Percentiles rank a stretch among this genome's conserved stretches.
Evolutionary conservation across 2,113 vertebrate species (phyloP).

Genomic region (Xyrauchen texanus): DNA sequence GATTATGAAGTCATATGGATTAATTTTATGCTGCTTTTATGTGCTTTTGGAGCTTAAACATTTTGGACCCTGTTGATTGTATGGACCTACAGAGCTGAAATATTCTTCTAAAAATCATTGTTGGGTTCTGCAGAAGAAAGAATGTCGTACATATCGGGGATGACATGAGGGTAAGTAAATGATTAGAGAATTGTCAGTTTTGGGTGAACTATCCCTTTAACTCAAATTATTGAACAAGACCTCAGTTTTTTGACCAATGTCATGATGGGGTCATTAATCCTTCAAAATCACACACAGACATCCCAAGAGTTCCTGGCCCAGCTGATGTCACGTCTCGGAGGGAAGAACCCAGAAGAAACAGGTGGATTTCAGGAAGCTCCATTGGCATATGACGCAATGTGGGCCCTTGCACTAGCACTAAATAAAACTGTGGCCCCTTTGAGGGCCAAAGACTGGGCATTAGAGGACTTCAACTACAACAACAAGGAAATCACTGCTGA

Average conservation of each 20-base stretch:
- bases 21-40: too few species aligned
- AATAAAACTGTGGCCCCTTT: constrained; percentile 90
- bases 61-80: too few species aligned
- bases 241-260: not conserved
- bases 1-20: too few species aligned
- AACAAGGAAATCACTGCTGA: constrained; percentile 91
- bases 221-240: not conserved
- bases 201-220: too few species aligned
- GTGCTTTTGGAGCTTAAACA: too few species aligned
- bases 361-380: constrained; percentile 95
- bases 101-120: too few species aligned
- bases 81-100: too few species aligned
- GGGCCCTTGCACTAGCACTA: constrained; percentile 91
- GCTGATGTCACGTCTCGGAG: constrained; percentile 86
- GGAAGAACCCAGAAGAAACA: constrained; percentile 88
- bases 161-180: too few species aligned
- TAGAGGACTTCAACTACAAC: constrained; percentile 97
- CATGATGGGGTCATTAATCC: too few species aligned
- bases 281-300: constrained; percentile 71
- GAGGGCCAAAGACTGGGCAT: constrained; percentile 78
- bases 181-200: too few species aligned
- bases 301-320: constrained; percentile 91
- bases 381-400: constrained; percentile 90
- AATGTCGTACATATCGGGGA: too few species aligned
- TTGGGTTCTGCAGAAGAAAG: too few species aligned